Conservation (phyloP, 2,888 invertebrate genomes). For the Lepidocyrtinus sp. region DNA sequence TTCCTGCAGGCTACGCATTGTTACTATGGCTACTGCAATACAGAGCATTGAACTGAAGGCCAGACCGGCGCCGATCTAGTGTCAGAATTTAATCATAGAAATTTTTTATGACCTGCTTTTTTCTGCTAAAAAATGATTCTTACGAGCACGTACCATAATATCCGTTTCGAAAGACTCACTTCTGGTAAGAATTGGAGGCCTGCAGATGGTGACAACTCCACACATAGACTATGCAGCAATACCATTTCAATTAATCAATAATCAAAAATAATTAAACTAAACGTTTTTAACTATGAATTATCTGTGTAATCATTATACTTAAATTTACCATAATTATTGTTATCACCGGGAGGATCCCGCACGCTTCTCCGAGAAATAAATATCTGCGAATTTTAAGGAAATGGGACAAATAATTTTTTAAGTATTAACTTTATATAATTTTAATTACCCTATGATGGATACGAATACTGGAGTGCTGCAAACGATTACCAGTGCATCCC, state of each 20-base stretch:
- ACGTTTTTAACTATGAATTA: no score
- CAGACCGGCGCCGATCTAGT: conserved; percentile 60
- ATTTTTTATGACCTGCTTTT: no score
- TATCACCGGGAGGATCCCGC: conserved; percentile 49
- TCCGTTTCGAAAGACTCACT: conserved; percentile 43
- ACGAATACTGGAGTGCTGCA: conserved; percentile 62
- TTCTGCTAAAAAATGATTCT: no score
- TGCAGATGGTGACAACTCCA: conserved; percentile 57
- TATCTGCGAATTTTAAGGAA: no score
- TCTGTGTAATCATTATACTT: no score
- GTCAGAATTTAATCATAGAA: no score
- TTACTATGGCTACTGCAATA: conserved; percentile 53
- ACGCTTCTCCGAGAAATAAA: conserved; percentile 56
- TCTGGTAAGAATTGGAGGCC: conserved; percentile 58
- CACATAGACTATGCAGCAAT: no score
- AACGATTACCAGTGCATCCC: conserved; percentile 56
- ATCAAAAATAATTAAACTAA: no score
- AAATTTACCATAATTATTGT: conserved; percentile 51
- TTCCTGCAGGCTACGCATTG: conserved; percentile 52
- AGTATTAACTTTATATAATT: no score
- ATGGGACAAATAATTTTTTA: no score
- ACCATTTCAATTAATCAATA: no score
- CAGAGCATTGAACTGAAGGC: conserved; percentile 56
- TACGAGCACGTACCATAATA: conserved; percentile 59
- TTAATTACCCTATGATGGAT: conserved; percentile 52